These are phyloP conservation scores for Ianthella basta DNA, from an alignment of 37 sponge, comb jelly and placozoan genomes.

Conservation along the genomic window DNA sequence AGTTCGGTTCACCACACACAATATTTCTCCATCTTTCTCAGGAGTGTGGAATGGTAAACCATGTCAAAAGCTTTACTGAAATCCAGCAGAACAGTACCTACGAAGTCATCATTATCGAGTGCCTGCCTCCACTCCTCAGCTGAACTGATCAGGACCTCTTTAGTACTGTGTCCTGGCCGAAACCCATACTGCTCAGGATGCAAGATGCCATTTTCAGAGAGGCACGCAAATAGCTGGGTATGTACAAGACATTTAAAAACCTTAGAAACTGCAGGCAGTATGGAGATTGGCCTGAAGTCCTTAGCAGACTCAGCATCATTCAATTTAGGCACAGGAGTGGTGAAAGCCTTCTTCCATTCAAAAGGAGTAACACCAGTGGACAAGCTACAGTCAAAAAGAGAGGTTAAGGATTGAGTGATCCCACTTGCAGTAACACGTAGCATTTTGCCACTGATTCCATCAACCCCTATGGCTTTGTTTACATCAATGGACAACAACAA, in stretches of 20 bases:
- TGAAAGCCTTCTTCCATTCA: not conserved
- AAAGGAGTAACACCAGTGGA: not conserved
- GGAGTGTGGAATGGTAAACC: slow-evolving; percentile 35
- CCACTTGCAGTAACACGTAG: slow-evolving; percentile 7
- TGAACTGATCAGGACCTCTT: slow-evolving; percentile 4
- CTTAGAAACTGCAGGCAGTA: slow-evolving; percentile 37
- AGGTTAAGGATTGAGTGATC: slow-evolving; percentile 12
- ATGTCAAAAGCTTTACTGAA: slow-evolving; percentile 45
- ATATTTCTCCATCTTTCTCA: slow-evolving; percentile 16
- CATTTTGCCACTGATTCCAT: not conserved
- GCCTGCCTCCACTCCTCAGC: slow-evolving; percentile 41
- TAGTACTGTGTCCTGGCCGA: not conserved
- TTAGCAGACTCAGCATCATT: not conserved
- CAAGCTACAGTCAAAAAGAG: slow-evolving; percentile 26
- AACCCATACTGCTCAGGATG: no score
- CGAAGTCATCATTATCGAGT: slow-evolving; percentile 27
- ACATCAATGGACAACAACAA: not conserved
- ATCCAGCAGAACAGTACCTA: slow-evolving; percentile 31
- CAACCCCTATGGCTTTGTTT: slow-evolving; percentile 13
- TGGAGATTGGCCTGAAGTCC: slow-evolving; percentile 23
- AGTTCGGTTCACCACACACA: not conserved
- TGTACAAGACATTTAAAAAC: slow-evolving; percentile 38
- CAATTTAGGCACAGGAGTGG: slow-evolving; percentile 7
- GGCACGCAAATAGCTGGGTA: slow-evolving; percentile 24
- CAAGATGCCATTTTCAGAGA: not conserved